Evolutionary conservation across 2,888 invertebrate species (phyloP).

Genomic region (Sinhomidia bicolor): DNA sequence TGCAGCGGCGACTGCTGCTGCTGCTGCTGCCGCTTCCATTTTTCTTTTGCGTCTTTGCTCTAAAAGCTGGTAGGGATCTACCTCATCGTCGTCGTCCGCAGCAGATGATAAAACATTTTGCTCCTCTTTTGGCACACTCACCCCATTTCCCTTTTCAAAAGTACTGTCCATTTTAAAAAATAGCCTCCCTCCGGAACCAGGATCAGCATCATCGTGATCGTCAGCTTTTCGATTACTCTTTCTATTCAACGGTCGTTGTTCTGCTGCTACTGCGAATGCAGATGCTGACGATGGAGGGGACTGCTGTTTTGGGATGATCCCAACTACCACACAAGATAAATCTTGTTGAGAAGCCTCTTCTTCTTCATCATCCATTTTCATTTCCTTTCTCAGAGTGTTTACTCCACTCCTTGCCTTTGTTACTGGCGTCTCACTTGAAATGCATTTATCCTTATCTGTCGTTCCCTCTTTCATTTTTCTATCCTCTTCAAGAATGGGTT

Average conservation of each 20-base stretch:
- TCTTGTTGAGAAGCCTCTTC: constrained; percentile 70
- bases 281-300: constrained; percentile 25
- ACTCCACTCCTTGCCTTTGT: constrained; percentile 26
- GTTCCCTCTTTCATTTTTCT: background rate
- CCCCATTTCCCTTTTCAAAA: constrained; percentile 67
- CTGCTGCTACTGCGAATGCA: constrained; percentile 7
- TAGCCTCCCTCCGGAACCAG: constrained; percentile 39
- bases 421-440: constrained; percentile 7
- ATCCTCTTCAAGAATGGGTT: constrained; percentile 22
- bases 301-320: constrained; percentile 73
- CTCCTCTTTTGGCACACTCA: constrained; percentile 46
- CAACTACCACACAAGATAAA: constrained; percentile 73
- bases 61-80: constrained; percentile 19
- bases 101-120: constrained; percentile 33
- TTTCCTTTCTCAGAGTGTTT: constrained; percentile 61
- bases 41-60: constrained; percentile 15
- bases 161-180: constrained; percentile 66
- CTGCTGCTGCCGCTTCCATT: constrained; percentile 5
- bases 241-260: constrained; percentile 24
- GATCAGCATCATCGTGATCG: constrained; percentile 10
- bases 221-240: constrained; percentile 54
- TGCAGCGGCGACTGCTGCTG: background rate
- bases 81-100: too few relatives aligned
- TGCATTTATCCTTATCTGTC: constrained; percentile 59
- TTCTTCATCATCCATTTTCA: constrained; percentile 68